Conservation (phyloP, 2,888 invertebrate species). For the Portevinia maculata region DNA sequence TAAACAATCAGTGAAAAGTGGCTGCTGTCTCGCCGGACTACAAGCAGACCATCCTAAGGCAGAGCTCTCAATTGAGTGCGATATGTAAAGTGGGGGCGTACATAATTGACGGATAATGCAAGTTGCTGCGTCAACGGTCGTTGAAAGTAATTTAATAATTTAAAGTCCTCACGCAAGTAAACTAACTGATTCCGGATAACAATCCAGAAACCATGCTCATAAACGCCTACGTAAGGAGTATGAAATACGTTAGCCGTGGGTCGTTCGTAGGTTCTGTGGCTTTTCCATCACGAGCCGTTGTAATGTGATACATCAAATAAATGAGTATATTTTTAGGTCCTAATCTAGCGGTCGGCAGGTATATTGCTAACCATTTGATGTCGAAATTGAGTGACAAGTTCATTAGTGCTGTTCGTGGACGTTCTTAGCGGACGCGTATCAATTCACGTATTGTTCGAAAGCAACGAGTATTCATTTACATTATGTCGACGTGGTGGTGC, state of each 20-base stretch:
- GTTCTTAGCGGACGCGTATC: slow-evolving; percentile 43
- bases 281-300: slow-evolving; percentile 17
- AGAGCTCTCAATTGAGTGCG: slow-evolving; percentile 55
- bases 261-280: neutral
- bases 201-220: slow-evolving; percentile 19
- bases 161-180: slow-evolving; percentile 68
- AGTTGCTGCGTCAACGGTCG: slow-evolving; percentile 22
- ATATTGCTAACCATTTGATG: slow-evolving; percentile 1
- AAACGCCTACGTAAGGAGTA: slow-evolving; percentile 11
- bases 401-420: slow-evolving; percentile 29
- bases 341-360: slow-evolving; percentile 5
- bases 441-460: slow-evolving; percentile 11
- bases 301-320: slow-evolving; percentile 3
- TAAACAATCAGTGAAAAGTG: slow-evolving; percentile 50
- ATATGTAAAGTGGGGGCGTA: slow-evolving; percentile 38
- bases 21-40: slow-evolving; percentile 26
- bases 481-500: neutral
- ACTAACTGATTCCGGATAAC: slow-evolving; percentile 59
- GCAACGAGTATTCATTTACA: neutral
- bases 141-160: slow-evolving; percentile 64
- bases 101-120: slow-evolving; percentile 45
- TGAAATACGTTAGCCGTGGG: neutral
- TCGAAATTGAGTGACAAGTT: slow-evolving; percentile 17
- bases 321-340: slow-evolving; percentile 19
- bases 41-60: slow-evolving; percentile 16